These are phyloP conservation scores for Propithecus deckenii DNA, from an alignment of 2,797 vertebrate species.

Conservation along the genomic window DNA sequence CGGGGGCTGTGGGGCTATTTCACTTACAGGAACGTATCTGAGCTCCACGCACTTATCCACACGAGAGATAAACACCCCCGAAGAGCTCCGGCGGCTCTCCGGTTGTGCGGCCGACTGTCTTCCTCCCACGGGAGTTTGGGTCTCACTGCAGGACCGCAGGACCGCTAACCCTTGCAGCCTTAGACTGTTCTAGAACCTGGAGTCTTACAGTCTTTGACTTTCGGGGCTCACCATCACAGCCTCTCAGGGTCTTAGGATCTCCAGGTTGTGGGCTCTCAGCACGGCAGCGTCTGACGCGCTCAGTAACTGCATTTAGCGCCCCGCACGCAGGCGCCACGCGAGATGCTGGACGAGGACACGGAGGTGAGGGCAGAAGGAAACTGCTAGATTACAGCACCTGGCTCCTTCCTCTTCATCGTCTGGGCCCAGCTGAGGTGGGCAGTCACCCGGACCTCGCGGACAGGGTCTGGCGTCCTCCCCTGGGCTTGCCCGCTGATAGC, in stretches of 20 bases:
- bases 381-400: neutral
- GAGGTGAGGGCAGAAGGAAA: neutral
- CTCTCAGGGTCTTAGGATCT: accelerated
- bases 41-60: constrained; percentile 27
- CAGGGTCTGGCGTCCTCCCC: neutral
- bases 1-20: neutral
- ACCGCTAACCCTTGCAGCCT: accelerated
- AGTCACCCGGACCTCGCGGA: neutral
- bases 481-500: neutral
- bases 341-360: accelerated
- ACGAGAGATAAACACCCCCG: constrained; percentile 18
- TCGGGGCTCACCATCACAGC: neutral
- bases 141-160: accelerated
- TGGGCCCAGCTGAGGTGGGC: neutral
- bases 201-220: neutral
- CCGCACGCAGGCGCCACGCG: accelerated
- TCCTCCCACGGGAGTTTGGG: accelerated
- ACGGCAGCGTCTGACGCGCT: neutral
- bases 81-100: neutral
- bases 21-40: constrained; percentile 9
- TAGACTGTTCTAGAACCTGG: neutral
- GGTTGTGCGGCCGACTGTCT: accelerated
- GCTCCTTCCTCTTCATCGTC: neutral
- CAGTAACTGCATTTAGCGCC: accelerated
- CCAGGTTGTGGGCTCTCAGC: accelerated